A percentile compares a stretch with the other conserved stretches of the same genome.
Conservation (phyloP, 2,113 vertebrate genomes). For the Eonycteris spelaea region DNA sequence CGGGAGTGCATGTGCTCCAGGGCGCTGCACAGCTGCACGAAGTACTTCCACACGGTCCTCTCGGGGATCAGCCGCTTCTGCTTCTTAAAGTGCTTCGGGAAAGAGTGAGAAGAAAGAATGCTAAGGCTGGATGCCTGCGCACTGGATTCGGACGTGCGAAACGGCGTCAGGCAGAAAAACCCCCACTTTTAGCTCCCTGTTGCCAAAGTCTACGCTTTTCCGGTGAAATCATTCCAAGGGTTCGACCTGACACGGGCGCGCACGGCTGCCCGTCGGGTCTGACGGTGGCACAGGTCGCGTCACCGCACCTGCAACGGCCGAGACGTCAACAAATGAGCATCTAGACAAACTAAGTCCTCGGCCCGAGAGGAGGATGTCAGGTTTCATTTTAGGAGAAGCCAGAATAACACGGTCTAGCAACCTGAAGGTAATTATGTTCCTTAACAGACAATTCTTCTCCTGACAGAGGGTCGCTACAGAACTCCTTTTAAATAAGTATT, state of each 20-base stretch:
- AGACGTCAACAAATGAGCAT: neutral
- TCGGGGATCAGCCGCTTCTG: conserved; percentile 97
- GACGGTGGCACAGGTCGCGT: neutral
- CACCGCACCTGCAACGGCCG: neutral
- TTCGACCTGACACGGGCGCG: neutral
- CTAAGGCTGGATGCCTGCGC: neutral
- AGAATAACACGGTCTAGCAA: neutral
- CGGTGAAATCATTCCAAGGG: neutral
- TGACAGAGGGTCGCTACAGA: neutral
- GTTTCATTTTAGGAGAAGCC: conserved; percentile 13
- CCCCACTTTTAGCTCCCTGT: neutral
- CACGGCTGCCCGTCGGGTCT: neutral
- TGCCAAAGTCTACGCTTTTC: neutral
- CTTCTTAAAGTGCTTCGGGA: conserved; percentile 97
- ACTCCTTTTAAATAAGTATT: conserved; percentile 5
- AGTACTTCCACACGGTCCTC: conserved; percentile 99
- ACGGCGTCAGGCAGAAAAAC: neutral
- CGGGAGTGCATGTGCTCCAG: conserved; percentile 99
- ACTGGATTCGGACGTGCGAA: conserved; percentile 1
- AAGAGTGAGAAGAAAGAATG: conserved; percentile 39
- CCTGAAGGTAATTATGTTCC: neutral
- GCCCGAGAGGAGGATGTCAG: neutral
- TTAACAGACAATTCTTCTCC: neutral
- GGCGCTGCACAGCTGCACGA: conserved; percentile 98
- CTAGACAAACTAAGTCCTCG: neutral